Conservation (phyloP, 2,888 invertebrate species). For the Ophioninae sp. region DNA sequence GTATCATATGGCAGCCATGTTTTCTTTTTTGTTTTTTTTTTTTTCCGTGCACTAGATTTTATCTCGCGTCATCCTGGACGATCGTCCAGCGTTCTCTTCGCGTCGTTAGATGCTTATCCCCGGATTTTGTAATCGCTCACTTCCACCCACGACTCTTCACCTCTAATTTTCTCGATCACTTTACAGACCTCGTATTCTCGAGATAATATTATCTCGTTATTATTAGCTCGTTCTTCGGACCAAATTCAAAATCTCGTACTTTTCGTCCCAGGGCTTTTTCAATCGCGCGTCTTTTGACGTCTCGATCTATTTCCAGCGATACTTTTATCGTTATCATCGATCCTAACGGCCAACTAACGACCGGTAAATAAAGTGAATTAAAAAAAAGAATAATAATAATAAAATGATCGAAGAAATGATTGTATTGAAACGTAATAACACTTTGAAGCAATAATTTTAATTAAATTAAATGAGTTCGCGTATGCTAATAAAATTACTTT, state of each 20-base stretch:
- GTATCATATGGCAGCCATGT: no score
- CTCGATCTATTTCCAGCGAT: not conserved
- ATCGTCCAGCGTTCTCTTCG: conserved; percentile 65
- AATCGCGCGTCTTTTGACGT: not conserved
- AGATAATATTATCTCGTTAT: not conserved
- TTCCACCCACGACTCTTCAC: conserved; percentile 62
- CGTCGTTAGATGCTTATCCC: conserved; percentile 31
- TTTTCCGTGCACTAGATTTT: conserved; percentile 37
- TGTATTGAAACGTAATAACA: no score
- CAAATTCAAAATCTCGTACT: not conserved
- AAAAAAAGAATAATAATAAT: no score
- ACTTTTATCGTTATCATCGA: not conserved
- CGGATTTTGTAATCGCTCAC: conserved; percentile 48
- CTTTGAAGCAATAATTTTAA: no score
- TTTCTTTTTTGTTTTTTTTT: not conserved
- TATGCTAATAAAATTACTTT: no score
- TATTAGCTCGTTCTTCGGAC: not conserved
- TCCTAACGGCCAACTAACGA: not conserved
- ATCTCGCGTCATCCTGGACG: conserved; percentile 39
- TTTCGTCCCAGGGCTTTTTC: conserved; percentile 27
- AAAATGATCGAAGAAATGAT: no score
- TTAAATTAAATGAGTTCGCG: no score
- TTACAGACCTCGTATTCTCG: not conserved
- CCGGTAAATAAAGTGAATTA: no score
- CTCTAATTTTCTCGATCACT: conserved; percentile 27